Percentiles rank a stretch among this genome's conserved stretches.
Evolutionary conservation across 2,797 vertebrate species (phyloP).

Genomic region (Aeoliscus strigatus): DNA sequence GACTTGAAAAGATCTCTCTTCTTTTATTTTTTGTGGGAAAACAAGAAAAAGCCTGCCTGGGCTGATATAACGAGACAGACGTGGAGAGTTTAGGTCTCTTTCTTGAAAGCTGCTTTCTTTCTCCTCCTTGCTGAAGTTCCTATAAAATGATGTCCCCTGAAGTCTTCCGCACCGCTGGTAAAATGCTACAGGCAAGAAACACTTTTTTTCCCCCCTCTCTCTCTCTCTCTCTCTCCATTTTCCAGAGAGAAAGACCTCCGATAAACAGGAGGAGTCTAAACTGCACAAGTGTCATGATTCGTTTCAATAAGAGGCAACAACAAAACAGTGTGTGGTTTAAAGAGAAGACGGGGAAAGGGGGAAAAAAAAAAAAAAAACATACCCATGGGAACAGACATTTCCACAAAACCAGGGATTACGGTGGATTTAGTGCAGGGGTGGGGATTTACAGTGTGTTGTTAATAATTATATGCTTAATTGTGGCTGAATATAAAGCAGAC

Average conservation of each 20-base stretch:
- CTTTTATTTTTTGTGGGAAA: not conserved
- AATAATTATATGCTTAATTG: slow-evolving; percentile 69
- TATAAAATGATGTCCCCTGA: slow-evolving; percentile 8
- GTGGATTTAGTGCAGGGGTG: slow-evolving; percentile 55
- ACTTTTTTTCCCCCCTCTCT: too few species aligned
- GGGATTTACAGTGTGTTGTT: slow-evolving; percentile 62
- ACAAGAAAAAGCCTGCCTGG: not conserved
- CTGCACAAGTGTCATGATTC: slow-evolving; percentile 11
- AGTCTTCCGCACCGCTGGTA: slow-evolving; percentile 19
- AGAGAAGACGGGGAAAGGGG: too few species aligned
- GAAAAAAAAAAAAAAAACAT: slow-evolving; percentile 22
- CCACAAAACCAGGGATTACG: slow-evolving; percentile 56
- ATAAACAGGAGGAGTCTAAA: slow-evolving; percentile 19
- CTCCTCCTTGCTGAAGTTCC: slow-evolving; percentile 14
- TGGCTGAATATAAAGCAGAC: slow-evolving; percentile 59
- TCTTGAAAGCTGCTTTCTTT: slow-evolving; percentile 2
- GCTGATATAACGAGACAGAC: not conserved
- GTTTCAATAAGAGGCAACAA: slow-evolving; percentile 29
- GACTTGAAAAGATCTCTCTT: not conserved
- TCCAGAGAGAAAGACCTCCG: too few species aligned
- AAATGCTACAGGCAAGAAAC: slow-evolving; percentile 23
- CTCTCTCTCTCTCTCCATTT: too few species aligned
- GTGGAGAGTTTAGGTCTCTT: slow-evolving; percentile 2
- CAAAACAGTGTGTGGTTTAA: slow-evolving; percentile 20
- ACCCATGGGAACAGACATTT: slow-evolving; percentile 55